Base-by-base conservation (phyloP, 2,797 vertebrate genomes). In the Salmo trutta region DNA sequence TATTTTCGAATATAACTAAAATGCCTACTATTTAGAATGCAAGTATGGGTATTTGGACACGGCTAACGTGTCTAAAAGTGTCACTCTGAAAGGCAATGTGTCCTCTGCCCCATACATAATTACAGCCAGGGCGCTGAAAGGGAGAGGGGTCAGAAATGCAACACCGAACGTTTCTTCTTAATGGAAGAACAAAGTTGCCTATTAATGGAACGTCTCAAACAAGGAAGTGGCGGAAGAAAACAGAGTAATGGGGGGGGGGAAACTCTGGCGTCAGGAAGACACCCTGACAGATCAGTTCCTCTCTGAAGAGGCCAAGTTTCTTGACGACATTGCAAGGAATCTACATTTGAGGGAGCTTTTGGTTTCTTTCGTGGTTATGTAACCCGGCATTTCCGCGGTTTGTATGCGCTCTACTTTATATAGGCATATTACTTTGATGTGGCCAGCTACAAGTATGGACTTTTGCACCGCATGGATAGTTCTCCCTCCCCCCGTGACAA, bases 391-490 rank as follows among this genome's bases (percentile, higher is more conserved):
- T 24, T 75, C 59, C 2, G 10, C 8, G 2, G 8, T 47, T 8
- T 8, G 41, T 31, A 65, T 77, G 56, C 51, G 51, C 77, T 81
- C 72, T 68, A 73, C 82, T 86, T 85, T 81, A 88, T 86, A 84
- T 78, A 82, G 83, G 73, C 79, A 84, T 81, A 77, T 81, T 51
- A 53, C 75, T 81, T 83, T 78, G 71, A 77, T 81, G 71, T 79
- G 79, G 47, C 66, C n/a, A 74, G 81, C 78, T 84, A 65, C 77
- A 82, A 87, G 82, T 79, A 72, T 78, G 79, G 65, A 67, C 75
- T 87, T 87, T 81, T 81, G 76, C 73, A 71, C 75, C 31, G 73
- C 69, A 76, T 77, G 75, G 73, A 75, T 75, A 21, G 71, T 65
- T 80, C 64, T 73, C 59, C 59, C 21, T 47, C 10, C 10, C 2